These are phyloP conservation scores for Biston betularia DNA, from an alignment of 2,888 invertebrate species.

Conservation along the genomic window DNA sequence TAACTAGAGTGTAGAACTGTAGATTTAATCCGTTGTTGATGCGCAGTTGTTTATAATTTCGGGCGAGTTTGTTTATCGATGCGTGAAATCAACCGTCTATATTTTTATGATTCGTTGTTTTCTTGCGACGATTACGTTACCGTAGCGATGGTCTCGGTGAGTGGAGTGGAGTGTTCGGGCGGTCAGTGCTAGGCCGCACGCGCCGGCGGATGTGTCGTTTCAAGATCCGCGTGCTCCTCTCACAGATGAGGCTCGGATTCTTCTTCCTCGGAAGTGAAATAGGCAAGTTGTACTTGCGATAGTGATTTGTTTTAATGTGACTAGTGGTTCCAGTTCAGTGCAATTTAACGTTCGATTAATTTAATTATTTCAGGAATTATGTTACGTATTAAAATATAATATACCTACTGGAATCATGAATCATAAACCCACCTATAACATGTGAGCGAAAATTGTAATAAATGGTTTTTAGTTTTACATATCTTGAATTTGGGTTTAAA, in stretches of 20 bases:
- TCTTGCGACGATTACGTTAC: conserved; percentile 45
- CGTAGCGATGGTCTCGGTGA: conserved; percentile 42
- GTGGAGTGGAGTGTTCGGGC: conserved; percentile 44
- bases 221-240: conserved; percentile 59
- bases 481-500: too few species aligned
- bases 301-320: conserved; percentile 15
- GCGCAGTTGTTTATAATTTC: conserved; percentile 27
- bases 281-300: conserved; percentile 68
- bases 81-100: conserved; percentile 62
- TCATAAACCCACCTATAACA: neutral
- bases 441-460: neutral
- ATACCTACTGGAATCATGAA: neutral
- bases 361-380: neutral
- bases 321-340: neutral
- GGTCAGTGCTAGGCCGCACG: conserved; percentile 60
- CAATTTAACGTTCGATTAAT: neutral
- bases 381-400: neutral
- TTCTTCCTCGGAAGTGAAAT: conserved; percentile 66
- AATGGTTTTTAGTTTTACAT: neutral
- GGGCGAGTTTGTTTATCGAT: conserved; percentile 39
- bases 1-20: conserved; percentile 8
- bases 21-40: conserved; percentile 11
- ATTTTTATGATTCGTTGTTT: conserved; percentile 53
- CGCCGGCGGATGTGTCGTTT: conserved; percentile 67
- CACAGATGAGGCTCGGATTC: conserved; percentile 71